Conservation (phyloP, 2,797 vertebrate species). For the Botia almorhae region DNA sequence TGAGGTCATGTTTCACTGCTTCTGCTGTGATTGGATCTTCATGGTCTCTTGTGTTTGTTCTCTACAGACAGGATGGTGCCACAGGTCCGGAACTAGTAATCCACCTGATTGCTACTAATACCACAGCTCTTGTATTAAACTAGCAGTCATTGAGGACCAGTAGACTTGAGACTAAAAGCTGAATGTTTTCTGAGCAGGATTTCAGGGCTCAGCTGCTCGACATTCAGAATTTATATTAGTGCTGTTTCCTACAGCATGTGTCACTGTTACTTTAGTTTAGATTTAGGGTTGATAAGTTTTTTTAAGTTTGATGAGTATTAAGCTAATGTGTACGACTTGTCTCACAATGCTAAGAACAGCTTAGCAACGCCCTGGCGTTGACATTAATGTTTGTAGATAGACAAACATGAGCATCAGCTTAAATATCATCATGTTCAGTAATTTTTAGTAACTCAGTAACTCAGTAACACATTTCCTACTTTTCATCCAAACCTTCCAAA, state of each 20-base stretch:
- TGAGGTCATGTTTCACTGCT: slow-evolving; percentile 40
- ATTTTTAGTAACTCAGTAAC: no score
- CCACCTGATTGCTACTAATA: slow-evolving; percentile 65
- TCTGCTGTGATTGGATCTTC: slow-evolving; percentile 73
- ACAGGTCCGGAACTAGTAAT: slow-evolving; percentile 70
- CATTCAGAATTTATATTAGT: not conserved
- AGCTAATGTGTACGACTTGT: no score
- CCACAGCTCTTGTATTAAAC: slow-evolving; percentile 62
- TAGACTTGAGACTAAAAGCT: not conserved
- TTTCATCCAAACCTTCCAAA: slow-evolving; percentile 45
- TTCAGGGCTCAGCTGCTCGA: not conserved
- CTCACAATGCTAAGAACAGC: no score
- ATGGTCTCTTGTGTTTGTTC: slow-evolving; percentile 57
- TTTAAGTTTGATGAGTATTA: no score
- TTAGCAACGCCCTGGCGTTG: no score
- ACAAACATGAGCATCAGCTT: no score
- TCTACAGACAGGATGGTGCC: slow-evolving; percentile 77
- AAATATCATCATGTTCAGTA: no score
- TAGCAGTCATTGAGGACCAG: not conserved
- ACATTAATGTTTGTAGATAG: no score
- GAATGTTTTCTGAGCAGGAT: not conserved
- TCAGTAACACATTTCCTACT: not conserved
- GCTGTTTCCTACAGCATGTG: not conserved
- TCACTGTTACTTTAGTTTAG: not conserved
- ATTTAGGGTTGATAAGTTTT: no score